A percentile compares a stretch with the other conserved stretches of the same genome.
These are phyloP conservation scores for Zeuzera pyrina DNA, from an alignment of 2,888 invertebrate species.

Conservation along the genomic window DNA sequence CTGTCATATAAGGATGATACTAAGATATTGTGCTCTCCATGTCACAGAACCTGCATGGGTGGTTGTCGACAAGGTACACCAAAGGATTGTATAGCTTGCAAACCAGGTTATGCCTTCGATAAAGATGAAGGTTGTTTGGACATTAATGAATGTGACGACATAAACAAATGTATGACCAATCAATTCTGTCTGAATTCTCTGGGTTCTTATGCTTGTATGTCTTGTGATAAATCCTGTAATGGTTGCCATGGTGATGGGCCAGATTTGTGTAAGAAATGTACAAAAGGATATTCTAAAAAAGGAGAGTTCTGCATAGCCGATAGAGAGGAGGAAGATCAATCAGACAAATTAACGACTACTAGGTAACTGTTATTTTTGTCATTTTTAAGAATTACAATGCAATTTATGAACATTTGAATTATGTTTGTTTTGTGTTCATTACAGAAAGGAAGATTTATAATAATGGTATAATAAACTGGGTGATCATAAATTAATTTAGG, in stretches of 20 bases:
- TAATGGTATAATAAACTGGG: slow-evolving; percentile 18
- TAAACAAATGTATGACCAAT: slow-evolving; percentile 70
- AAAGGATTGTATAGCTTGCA: slow-evolving; percentile 74
- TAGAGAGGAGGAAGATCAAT: slow-evolving; percentile 37
- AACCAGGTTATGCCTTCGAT: slow-evolving; percentile 81
- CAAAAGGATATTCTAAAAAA: slow-evolving; percentile 78
- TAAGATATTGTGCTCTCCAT: slow-evolving; percentile 83
- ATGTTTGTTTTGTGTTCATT: slow-evolving; percentile 23
- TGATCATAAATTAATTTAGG: not conserved
- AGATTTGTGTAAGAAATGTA: slow-evolving; percentile 90
- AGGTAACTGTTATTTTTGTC: slow-evolving; percentile 30
- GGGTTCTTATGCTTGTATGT: slow-evolving; percentile 85
- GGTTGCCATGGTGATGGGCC: slow-evolving; percentile 93
- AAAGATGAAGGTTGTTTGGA: slow-evolving; percentile 86
- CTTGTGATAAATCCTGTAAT: slow-evolving; percentile 88
- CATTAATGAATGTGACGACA: slow-evolving; percentile 84
- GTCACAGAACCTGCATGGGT: slow-evolving; percentile 85
- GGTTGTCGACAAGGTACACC: slow-evolving; percentile 83
- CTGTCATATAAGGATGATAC: slow-evolving; percentile 81
- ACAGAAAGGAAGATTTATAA: slow-evolving; percentile 59
- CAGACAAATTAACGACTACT: slow-evolving; percentile 40
- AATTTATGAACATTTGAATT: slow-evolving; percentile 8
- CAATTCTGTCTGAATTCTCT: slow-evolving; percentile 93
- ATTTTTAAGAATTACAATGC: not conserved
- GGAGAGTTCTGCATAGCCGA: slow-evolving; percentile 85